These are phyloP conservation scores for Enteromius paludinosus DNA, from an alignment of 2,797 vertebrate genomes.

Conservation along the genomic window DNA sequence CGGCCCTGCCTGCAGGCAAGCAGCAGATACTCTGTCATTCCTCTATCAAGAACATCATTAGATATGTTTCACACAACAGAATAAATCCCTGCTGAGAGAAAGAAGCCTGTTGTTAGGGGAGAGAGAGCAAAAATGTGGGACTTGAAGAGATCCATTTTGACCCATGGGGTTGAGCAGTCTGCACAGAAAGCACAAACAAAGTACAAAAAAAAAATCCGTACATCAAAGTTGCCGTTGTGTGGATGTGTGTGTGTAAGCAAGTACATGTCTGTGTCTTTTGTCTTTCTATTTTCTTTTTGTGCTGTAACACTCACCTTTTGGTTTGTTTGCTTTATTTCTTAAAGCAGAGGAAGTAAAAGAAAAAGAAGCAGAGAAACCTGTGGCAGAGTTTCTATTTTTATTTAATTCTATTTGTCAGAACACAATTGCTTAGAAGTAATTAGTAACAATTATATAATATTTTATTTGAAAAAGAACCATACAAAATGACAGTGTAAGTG, in stretches of 20 bases:
- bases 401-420: background rate
- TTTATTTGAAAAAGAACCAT: background rate
- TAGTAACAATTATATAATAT: too few relatives aligned
- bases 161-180: conserved; percentile 40
- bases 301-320: conserved; percentile 18
- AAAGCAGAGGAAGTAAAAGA: conserved; percentile 35
- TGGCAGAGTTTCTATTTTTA: too few relatives aligned
- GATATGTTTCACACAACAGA: conserved; percentile 44
- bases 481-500: background rate
- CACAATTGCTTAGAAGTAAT: background rate
- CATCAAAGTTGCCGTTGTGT: conserved; percentile 15
- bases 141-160: conserved; percentile 46
- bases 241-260: background rate
- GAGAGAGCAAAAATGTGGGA: conserved; percentile 23
- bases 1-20: conserved; percentile 31
- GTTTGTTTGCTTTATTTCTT: conserved; percentile 35
- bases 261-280: conserved; percentile 22
- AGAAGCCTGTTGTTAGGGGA: conserved; percentile 29
- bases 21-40: conserved; percentile 41
- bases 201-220: conserved; percentile 30
- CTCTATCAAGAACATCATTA: conserved; percentile 47
- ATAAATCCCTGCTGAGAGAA: conserved; percentile 47
- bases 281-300: conserved; percentile 15
- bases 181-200: conserved; percentile 50
- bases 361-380: conserved; percentile 21